These are phyloP conservation scores for Isaurus tuberculatus DNA, from an alignment of 92 coral and sea anemone species.

Conservation along the genomic window DNA sequence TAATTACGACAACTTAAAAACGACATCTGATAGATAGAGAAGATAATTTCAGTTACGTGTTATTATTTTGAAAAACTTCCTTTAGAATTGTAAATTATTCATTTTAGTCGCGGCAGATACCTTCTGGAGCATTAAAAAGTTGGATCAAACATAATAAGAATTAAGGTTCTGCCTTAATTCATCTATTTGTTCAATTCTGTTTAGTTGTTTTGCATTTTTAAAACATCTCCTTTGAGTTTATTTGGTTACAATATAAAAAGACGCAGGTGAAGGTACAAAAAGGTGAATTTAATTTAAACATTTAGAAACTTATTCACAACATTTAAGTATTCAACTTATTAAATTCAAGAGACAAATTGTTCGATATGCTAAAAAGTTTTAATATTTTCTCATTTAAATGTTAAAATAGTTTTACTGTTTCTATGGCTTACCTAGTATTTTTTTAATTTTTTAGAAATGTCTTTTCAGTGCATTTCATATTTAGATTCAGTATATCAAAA, in stretches of 20 bases:
- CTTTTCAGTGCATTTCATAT: not conserved
- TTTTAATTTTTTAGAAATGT: not conserved
- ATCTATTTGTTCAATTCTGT: too few species aligned
- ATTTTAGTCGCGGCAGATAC: conserved; percentile 28
- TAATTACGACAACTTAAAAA: conserved; percentile 17
- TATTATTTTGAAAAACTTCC: conserved; percentile 29
- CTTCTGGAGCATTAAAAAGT: conserved; percentile 36
- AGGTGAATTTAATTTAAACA: too few species aligned
- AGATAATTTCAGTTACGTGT: conserved; percentile 11
- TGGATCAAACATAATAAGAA: conserved; percentile 30
- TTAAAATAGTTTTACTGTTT: too few species aligned
- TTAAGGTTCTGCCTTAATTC: conserved; percentile 1
- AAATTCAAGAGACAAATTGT: too few species aligned
- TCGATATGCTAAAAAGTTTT: too few species aligned
- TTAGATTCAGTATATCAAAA: not conserved
- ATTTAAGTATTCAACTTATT: too few species aligned
- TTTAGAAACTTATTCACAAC: too few species aligned
- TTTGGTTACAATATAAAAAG: too few species aligned
- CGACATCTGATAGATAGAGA: not conserved
- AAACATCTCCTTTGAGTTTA: too few species aligned
- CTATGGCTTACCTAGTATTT: not conserved
- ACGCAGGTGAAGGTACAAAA: too few species aligned
- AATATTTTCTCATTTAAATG: too few species aligned
- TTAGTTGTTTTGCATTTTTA: too few species aligned
- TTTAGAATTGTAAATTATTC: conserved; percentile 25